Base-by-base conservation (phyloP, 64 coral and sea anemone species). In the Acropora yongei region DNA sequence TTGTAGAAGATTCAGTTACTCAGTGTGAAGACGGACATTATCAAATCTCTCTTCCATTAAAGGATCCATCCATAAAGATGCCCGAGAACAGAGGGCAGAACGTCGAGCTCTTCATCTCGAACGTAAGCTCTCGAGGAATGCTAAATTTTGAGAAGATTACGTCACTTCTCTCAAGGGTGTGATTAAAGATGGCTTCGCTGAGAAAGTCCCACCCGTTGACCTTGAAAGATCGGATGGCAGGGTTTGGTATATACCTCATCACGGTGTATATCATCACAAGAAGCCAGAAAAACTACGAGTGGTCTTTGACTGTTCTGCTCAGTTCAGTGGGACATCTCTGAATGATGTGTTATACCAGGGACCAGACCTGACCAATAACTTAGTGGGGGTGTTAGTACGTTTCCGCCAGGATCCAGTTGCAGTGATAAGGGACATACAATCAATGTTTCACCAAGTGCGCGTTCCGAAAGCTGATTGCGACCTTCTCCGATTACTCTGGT, bases 241-340 rank as follows among this genome's bases (percentile, higher is more conserved):
- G 8, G 49, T 75, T 9, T 87, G 85, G 85, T 76, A 53, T 74
- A 75, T 87, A 40, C 50, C 68, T 4, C 85, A 87, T 71, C 85
- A 87, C 13, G 68, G 85, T 14, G 68, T 87, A 6, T 75, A 65
- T 55, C 5, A 55, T 0, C 51, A 55, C 51, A 55, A 55, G 51
- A 55, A 55, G 51, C 0, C 1, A 55, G 53, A 53, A 18, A 53
- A 83, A 58, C 3, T 42, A 57, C 8, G 60, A 58, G 78, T 55
- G 5, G 13, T 47, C 18, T 47, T 50, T n/a, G 51, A 49, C 51
- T 19, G 46, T 18, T 80, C 78, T 47, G 78, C 78, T 18, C 0
- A 80, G 78, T 47, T 80, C 0, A 0, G 51, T 47, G 78, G 78
- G 51, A 50, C 51, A 6, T 80, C 78, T 12, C 78, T 80, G 14